Base-by-base conservation (phyloP, 1,140 invertebrate genomes). In the Brachionus asplanchnoidis region DNA sequence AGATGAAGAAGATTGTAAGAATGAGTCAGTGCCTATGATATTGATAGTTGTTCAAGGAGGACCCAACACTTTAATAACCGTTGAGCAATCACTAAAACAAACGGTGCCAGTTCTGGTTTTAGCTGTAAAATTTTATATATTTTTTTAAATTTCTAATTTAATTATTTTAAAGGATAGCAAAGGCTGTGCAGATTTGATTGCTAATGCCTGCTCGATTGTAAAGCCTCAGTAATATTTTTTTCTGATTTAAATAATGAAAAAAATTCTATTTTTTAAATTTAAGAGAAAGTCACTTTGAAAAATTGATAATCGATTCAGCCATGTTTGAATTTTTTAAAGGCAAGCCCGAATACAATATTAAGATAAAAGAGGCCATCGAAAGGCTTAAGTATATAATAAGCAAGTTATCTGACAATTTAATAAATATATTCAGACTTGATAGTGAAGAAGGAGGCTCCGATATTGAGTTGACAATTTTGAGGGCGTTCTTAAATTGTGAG, bases 31-130 rank as follows among this genome's bases (percentile, higher is more conserved):
- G 7, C 90, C 90, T 4, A 87, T 89, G 9, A 88, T 91, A 9
- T 84, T 89, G 20, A 85, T 91, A n/a, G 87, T 91, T 12, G 85
- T 90, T 53, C 89, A 90, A 85, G 90, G 90, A 23, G 90, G 90
- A 23, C 85, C 88, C 6, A 88, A 88, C 85, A 88, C 90, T 8
- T 86, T 91, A 66, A 85, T 87, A 26, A 89, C 89, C 7, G 88
- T 88, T 26, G 80, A 75, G 11, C 86, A 89, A 78, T 87, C 88
- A 5, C 84, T 90, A 7, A 86, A 87, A 65, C 86, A 87, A 68
- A 86, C 88, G 23, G 89, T 88, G 8, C 89, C 90, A 6, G 87
- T 90, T 14, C 86, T 91, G 7, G 86, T 90, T 17, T 87, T 90
- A 4, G 79, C 79, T 12, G 79, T 82, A 82, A 32, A 65, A 23